Evolutionary conservation across 1,140 invertebrate species (phyloP), one percentile per base, ranked within the genome.

Genomic region (Neodiprion fabricii): DNA sequence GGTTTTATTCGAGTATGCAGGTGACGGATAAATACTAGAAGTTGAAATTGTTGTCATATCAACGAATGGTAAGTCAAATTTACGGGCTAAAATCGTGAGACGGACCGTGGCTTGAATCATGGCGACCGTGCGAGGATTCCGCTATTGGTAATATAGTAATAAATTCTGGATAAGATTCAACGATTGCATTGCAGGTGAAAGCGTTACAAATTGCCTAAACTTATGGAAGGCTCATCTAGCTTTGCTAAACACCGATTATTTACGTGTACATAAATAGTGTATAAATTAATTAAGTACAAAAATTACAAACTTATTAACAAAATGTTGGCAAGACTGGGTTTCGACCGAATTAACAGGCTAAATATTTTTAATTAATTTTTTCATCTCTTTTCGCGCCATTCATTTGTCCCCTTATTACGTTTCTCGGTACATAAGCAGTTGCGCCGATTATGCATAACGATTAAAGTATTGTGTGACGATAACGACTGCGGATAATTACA

Each of bases 221-320:
- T 81, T 79, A 84, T 87, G 86, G 87, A 88, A 87, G 86, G 86
- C 82, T 84, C 81, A 77, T 80, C 82, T 82, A 85, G 81, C 81
- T 82, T 83, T 49, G 78, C 80, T 85, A 82, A 81, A 78, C 77
- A 77, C 76, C 78, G 75, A 80, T 71, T 76, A 61, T 61, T 40
- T 61, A 61, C 79, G 82, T 84, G 80, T 81, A 85, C 81, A 87
- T 87, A 88, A 88, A 88, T 86, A 85, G 80, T 80, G 74, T 86
- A 86, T 85, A 87, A 87, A 88, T 86, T 88, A 88, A 87, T 88
- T 88, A 88, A 88, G 87, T 88, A 88, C 87, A 87, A 88, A 86
- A 87, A 87, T 87, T 88, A 87, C 85, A 88, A 87, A 88, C 86
- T 86, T 85, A 88, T 85, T 85, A 87, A 88, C 85, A 84, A 85